A percentile compares a stretch with the other conserved stretches of the same genome.
These are phyloP conservation scores for Oscheius sp. DNA, from an alignment of 2,888 invertebrate species.

Conservation along the genomic window DNA sequence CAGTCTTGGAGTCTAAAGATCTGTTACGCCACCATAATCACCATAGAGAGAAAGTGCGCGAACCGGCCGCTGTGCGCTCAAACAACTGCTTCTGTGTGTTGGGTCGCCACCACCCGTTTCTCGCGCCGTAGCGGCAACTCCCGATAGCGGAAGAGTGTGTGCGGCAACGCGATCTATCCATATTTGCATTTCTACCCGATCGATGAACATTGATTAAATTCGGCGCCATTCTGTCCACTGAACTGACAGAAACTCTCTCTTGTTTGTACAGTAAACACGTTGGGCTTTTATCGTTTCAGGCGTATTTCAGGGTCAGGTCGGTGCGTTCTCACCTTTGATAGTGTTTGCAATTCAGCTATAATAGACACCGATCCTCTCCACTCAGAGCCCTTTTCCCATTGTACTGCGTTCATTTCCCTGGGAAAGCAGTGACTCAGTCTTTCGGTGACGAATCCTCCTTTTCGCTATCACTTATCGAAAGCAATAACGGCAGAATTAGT, in stretches of 20 bases:
- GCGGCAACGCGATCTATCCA: background rate
- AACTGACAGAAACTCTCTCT: background rate
- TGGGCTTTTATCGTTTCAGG: constrained; percentile 1
- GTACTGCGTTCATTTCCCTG: too few species aligned
- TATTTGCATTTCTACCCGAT: constrained; percentile 12
- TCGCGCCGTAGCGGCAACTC: background rate
- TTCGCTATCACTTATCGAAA: too few species aligned
- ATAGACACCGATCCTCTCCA: background rate
- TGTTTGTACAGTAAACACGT: constrained; percentile 13
- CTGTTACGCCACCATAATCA: background rate
- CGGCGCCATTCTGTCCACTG: constrained; percentile 5
- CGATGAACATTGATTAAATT: constrained; percentile 9
- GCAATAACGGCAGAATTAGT: too few species aligned
- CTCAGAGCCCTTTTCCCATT: too few species aligned
- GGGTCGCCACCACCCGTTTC: background rate
- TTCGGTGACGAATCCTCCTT: too few species aligned
- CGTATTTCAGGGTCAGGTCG: background rate
- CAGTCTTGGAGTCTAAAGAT: background rate
- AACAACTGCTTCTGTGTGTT: constrained; percentile 18
- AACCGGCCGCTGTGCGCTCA: constrained; percentile 6
- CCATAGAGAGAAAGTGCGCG: background rate
- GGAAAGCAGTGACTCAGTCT: too few species aligned
- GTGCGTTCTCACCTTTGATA: constrained; percentile 18
- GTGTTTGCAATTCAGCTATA: constrained; percentile 7
- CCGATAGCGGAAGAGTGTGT: too few species aligned